A percentile compares a stretch with the other conserved stretches of the same genome.
phyloP scores from a whole-genome alignment of 1,140 invertebrate genomes.

The Aphaenogaster ashmeadi region DNA sequence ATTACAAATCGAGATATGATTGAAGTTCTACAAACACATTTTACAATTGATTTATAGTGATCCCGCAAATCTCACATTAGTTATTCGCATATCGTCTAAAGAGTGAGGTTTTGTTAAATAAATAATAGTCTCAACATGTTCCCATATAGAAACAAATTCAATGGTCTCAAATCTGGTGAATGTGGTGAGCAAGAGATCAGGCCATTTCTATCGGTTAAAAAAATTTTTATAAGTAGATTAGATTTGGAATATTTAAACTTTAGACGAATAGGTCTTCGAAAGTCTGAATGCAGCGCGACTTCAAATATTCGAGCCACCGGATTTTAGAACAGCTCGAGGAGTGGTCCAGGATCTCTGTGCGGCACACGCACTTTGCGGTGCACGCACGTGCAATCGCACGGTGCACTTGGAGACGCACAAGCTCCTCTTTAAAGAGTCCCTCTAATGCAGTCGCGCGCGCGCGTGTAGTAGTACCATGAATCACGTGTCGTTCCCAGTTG shows the following conservation, averaged over 20 bases:
- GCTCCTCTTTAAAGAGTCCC: conserved; percentile 42
- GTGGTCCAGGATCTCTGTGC: background rate
- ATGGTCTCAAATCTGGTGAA: too few relatives aligned
- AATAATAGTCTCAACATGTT: too few relatives aligned
- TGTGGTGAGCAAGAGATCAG: too few relatives aligned
- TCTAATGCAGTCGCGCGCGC: conserved; percentile 57
- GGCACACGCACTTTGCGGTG: conserved; percentile 7
- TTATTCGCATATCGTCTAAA: too few relatives aligned
- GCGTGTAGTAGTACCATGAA: conserved; percentile 67
- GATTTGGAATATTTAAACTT: background rate
- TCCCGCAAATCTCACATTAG: too few relatives aligned
- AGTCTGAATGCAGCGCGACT: background rate
- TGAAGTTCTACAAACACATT: too few relatives aligned
- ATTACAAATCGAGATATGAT: too few relatives aligned
- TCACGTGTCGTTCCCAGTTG: conserved; percentile 69
- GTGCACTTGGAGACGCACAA: conserved; percentile 53
- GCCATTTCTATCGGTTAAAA: too few relatives aligned
- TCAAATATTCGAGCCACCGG: background rate
- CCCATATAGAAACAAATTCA: too few relatives aligned
- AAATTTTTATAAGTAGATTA: background rate
- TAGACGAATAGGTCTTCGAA: background rate
- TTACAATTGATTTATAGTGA: too few relatives aligned
- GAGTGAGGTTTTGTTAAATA: too few relatives aligned
- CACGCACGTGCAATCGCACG: conserved; percentile 48
- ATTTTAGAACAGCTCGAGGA: background rate